Base-by-base conservation (phyloP, 2,113 vertebrate genomes). In the Onychorhynchus coronatus region DNA sequence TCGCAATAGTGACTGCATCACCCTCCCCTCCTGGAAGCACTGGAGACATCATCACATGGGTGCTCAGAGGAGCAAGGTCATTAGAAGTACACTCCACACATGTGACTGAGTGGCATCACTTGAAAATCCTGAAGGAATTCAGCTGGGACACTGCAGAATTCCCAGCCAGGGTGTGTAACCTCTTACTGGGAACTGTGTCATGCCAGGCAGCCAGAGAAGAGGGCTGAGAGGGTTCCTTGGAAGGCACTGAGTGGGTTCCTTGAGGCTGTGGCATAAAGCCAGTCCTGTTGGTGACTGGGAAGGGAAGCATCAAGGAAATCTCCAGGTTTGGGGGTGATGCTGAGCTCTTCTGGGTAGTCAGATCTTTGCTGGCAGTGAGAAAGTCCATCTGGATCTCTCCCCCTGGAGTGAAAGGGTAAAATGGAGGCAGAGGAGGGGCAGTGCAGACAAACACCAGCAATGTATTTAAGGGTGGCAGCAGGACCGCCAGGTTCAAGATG, bases 341-440 rank as follows among this genome's bases (percentile, higher is more conserved):
- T 8, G 19, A 56, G 42, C 37, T 33, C 27, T 49, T 56, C 61
- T 63, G 13, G 31, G 27, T 5, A 70, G 55, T 42, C 53, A 42
- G 25, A 37, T 20, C 39, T 61, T 55, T 86, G 39, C 35, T 62
- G 56, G 15, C 42, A 42, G 31, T 14, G 55, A 63, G 49, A 58
- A 56, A 22, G 56, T 63, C 42, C 14, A 5, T n/a, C 8, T 50
- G 28, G 55, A 44, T n/a, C 31, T 61, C 25, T 49, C 24, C 33
- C 6, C 18, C 35, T 8, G 8, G 31, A 50, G 33, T 9, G 39
- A 21, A 47, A 37, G 33, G 33, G 61, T 46, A 10, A 55, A 74
- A 39, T 2, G 0, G 0, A 49, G 24, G 41, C 8, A 59, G n/a
- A 19, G 8, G 35, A 49, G 28, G 11, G 9, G 37, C 53, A 14